Evolutionary conservation across 2,113 vertebrate genomes (phyloP), one percentile per base, ranked within the genome.

Genomic region (Silurus meridionalis): DNA sequence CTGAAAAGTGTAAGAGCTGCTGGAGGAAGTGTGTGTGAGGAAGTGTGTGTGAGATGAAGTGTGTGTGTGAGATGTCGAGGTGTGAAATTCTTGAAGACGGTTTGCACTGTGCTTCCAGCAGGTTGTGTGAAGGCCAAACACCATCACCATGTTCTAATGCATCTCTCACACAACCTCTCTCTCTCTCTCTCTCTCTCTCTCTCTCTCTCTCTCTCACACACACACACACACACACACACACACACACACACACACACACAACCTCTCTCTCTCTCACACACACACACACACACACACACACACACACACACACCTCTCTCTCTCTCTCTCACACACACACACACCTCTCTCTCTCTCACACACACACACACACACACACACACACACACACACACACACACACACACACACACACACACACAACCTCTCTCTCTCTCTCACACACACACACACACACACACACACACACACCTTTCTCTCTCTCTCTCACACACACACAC

Each of bases 81-180:
- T 66, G 81, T 46, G 46, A 60, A 57, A 63, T 60, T 52, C 81
- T 80, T 71, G 81, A n/a, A 67, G 61, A 83, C 55, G 37, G 37
- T 37, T 2, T 48, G 46, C 19, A 66, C 37, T 85, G 78, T n/a
- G 25, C 55, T 85, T 88, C 75, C 83, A 88, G 85, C 89, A 83
- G 89, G 87, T 90, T 87, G 83, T 87, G 67, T 28, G 83, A 88
- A 87, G 72, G 58, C n/a, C 69, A 75, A 64, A 82, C 87, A 25
- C 50, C 90, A 90, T 91, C 81, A 85, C 84, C 67, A 87, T 80
- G 82, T 87, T 91, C 84, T 85, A 85, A 75, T 85, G 86, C 86
- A 88, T 92, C 91, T 90, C 86, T 86, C 90, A 91, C 74, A 83
- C 86, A 2, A 37, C 1, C 37, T 37, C 37, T 37, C 37, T 37